Evolutionary conservation across 1,140 invertebrate species (phyloP).

Genomic region (Micrasema minimum): DNA sequence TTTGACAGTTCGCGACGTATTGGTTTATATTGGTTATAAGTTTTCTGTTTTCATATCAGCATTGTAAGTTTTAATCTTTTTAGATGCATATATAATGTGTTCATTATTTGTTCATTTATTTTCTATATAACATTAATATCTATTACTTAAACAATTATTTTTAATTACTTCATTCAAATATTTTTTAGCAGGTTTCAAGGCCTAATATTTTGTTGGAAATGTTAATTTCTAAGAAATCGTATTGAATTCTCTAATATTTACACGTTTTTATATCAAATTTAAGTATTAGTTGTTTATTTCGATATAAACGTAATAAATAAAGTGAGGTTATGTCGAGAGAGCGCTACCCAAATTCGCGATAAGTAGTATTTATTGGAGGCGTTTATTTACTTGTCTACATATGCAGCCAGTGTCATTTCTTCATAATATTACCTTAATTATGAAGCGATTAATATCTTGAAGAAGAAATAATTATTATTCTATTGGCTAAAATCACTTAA

Average conservation of each 20-base stretch:
- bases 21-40: constrained; percentile 1
- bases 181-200: constrained; percentile 13
- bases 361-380: background rate
- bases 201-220: background rate
- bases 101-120: background rate
- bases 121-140: background rate
- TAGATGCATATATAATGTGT: background rate
- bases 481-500: background rate
- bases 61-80: background rate
- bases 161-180: background rate
- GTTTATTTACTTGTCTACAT: constrained; percentile 8
- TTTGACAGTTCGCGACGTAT: constrained; percentile 31
- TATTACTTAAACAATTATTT: background rate
- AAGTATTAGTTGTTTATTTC: background rate
- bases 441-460: background rate
- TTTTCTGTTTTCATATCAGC: constrained; percentile 11
- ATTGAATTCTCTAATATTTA: background rate
- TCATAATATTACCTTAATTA: background rate
- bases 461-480: background rate
- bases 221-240: background rate
- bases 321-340: constrained; percentile 16
- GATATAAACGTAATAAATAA: background rate
- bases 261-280: background rate
- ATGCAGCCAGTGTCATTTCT: background rate
- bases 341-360: background rate